A percentile compares a stretch with the other conserved stretches of the same genome.
phyloP scores from a whole-genome alignment of 2,113 vertebrate species.

The Australoheros scitulus region DNA sequence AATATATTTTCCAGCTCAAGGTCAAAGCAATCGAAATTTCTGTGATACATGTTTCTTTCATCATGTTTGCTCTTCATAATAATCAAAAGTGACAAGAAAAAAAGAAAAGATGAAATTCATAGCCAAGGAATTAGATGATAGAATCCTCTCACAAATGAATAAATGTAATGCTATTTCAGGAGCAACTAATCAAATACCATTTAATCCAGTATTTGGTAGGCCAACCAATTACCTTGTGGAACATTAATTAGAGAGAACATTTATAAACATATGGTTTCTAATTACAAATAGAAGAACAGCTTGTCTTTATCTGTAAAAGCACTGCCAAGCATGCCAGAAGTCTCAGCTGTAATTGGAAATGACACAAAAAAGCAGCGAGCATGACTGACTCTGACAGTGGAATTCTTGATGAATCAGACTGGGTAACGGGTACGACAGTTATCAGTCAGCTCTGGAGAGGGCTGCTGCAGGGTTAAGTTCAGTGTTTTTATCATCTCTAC shows the following conservation, averaged over 20 bases:
- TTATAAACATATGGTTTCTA: slow-evolving; percentile 58
- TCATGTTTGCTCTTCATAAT: slow-evolving; percentile 28
- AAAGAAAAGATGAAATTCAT: slow-evolving; percentile 31
- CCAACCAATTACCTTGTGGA: slow-evolving; percentile 64
- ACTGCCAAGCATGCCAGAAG: slow-evolving; percentile 24
- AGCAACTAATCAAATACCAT: slow-evolving; percentile 57
- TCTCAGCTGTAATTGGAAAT: slow-evolving; percentile 36
- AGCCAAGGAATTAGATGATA: slow-evolving; percentile 56
- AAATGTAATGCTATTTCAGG: slow-evolving; percentile 60
- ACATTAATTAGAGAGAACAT: slow-evolving; percentile 61
- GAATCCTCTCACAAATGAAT: slow-evolving; percentile 56
- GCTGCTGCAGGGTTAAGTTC: background rate
- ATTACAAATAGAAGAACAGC: slow-evolving; percentile 63
- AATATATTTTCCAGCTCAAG: background rate
- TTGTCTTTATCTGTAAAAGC: slow-evolving; percentile 44
- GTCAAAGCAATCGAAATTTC: slow-evolving; percentile 40
- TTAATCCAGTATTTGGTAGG: slow-evolving; percentile 59
- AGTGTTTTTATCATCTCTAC: background rate
- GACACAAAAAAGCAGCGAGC: slow-evolving; percentile 24
- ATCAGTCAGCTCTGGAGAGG: slow-evolving; percentile 15
- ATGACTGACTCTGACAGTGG: slow-evolving; percentile 33
- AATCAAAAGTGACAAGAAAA: slow-evolving; percentile 53
- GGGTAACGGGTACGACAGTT: slow-evolving; percentile 7
- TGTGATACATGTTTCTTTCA: slow-evolving; percentile 26
- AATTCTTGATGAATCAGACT: slow-evolving; percentile 48